Base-by-base conservation (phyloP, 1,140 invertebrate genomes). In the Neodiprion pinetum region DNA sequence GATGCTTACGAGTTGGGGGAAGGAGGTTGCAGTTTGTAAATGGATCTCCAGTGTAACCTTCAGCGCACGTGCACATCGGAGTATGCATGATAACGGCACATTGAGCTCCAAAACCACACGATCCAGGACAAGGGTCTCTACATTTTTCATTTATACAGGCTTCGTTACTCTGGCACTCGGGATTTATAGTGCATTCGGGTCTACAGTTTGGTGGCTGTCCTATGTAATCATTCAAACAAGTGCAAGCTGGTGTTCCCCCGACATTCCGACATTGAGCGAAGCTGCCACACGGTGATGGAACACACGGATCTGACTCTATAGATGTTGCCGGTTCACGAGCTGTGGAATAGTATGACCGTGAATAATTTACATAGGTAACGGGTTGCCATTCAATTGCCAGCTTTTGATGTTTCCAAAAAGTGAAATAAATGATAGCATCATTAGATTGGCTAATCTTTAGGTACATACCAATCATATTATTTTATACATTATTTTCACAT, bases 51-150 rank as follows among this genome's bases (percentile, higher is more conserved):
- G 89, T 90, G 77, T 90, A 93, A 66, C 91, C 91, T 76, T 87
- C 86, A 0, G 92, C 90, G 78, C 95, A 96, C 3, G 89, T 90
- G 80, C 95, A 96, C 71, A 92, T 91, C 10, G 94, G 92, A 7
- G 92, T 90, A 80, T 96, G 94, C 81, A 92, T 92, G 9, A 92
- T 88, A 9, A 94, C 93, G 40, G 89, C 89, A 81, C 95, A 96
- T 72, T 91, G 88, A 2, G 95, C 93, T 77, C 91, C 90, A 11
- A 91, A 84, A 12, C 94, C 94, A 82, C 95, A 96, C 8, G 92
- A 91, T 49, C 94, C 94, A 8, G 91, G 90, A 81, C 94, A 95
- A 28, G 95, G 95, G 76, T 91, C 88, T 72, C 79, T 78, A 77
- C 91, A 92, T 73, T 86, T 88, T 73, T 89, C 87, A 72, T 85